Conservation (phyloP, 2,113 vertebrate genomes). For the Diglossa brunneiventris region DNA sequence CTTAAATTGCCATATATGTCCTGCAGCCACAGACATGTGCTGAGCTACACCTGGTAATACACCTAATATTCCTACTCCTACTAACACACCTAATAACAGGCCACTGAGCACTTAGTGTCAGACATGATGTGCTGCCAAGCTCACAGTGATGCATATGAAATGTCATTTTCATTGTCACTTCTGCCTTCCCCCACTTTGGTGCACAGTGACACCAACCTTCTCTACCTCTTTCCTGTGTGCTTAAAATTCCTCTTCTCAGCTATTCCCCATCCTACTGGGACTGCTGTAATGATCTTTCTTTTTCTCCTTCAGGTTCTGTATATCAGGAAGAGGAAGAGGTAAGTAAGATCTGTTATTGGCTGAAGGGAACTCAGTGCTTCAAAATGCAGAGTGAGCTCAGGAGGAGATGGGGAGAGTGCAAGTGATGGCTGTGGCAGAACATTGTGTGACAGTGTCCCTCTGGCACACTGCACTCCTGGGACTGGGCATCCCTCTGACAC, state of each 20-base stretch:
- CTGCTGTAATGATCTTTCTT: not conserved
- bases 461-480: not conserved
- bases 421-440: not conserved
- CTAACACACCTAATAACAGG: constrained; percentile 14
- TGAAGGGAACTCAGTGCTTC: not conserved
- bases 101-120: not conserved
- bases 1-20: not conserved
- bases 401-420: not conserved
- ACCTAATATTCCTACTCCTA: constrained; percentile 21
- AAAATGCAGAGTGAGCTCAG: not conserved
- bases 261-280: not conserved
- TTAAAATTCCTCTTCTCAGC: not conserved
- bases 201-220: not conserved
- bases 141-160: not conserved
- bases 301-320: constrained; percentile 87
- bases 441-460: not conserved
- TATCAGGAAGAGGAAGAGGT: constrained; percentile 96
- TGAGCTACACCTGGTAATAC: not conserved
- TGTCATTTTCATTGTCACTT: not conserved
- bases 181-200: not conserved
- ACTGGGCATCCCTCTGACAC: not conserved
- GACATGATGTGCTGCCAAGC: not conserved
- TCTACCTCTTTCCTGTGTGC: not conserved
- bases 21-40: not conserved
- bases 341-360: constrained; percentile 33